phyloP scores from a whole-genome alignment of 2,113 vertebrate species.

The Lipophrys pholis region DNA sequence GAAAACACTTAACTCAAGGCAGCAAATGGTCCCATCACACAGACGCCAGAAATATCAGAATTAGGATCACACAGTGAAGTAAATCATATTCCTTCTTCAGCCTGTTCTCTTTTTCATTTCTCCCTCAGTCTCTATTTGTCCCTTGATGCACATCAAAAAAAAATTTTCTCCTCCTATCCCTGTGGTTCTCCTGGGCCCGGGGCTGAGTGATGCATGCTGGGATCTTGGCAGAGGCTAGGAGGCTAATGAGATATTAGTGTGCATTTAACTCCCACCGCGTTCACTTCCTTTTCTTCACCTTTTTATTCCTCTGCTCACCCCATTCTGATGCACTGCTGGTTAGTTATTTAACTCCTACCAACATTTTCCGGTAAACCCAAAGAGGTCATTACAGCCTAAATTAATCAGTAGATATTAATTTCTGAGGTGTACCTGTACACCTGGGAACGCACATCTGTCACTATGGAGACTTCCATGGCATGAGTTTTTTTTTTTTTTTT shows the following conservation, averaged over 20 bases:
- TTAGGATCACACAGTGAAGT: constrained; percentile 58
- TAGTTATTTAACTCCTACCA: constrained; percentile 77
- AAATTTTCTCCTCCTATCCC: constrained; percentile 50
- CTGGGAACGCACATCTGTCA: constrained; percentile 59
- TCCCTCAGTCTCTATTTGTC: constrained; percentile 34
- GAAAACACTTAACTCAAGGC: constrained; percentile 68
- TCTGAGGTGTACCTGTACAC: constrained; percentile 59
- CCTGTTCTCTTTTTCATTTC: neutral
- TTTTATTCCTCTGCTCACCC: constrained; percentile 50
- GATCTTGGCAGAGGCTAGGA: constrained; percentile 79
- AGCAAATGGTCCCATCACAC: constrained; percentile 54
- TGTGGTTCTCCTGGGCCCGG: constrained; percentile 54
- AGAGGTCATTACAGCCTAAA: constrained; percentile 55
- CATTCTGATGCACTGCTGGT: constrained; percentile 82
- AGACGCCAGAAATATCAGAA: constrained; percentile 39
- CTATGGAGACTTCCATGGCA: constrained; percentile 62
- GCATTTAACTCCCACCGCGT: constrained; percentile 84
- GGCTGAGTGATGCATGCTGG: constrained; percentile 78
- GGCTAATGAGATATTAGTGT: constrained; percentile 95
- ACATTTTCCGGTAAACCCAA: constrained; percentile 66
- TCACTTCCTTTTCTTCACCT: constrained; percentile 61
- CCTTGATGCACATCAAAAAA: constrained; percentile 55
- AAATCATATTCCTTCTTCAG: constrained; percentile 76
- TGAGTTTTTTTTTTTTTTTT: constrained; percentile 17
- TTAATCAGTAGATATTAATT: constrained; percentile 76